A percentile compares a stretch with the other conserved stretches of the same genome.
Evolutionary conservation across 2,888 invertebrate species (phyloP).

Genomic region (Ecliptopera silaceata): DNA sequence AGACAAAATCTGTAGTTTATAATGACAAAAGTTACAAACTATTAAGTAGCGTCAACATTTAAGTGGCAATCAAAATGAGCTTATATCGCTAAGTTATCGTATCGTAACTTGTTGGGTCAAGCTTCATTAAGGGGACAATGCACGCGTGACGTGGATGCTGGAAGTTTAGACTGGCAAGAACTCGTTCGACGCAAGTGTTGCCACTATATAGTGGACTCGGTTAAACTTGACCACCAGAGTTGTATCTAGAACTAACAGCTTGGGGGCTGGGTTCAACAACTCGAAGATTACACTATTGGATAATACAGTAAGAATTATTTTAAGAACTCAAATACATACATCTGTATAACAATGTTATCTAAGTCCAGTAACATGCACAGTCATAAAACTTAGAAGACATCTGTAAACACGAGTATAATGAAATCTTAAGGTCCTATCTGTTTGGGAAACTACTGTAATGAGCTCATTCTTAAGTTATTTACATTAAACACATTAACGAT

Average conservation of each 20-base stretch:
- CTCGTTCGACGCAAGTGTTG: constrained; percentile 77
- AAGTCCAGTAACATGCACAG: too few species aligned
- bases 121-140: constrained; percentile 79
- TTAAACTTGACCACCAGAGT: constrained; percentile 41
- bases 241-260: constrained; percentile 16
- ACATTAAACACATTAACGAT: too few species aligned
- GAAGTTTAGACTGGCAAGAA: constrained; percentile 52
- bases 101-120: constrained; percentile 60
- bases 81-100: constrained; percentile 75
- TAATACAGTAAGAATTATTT: too few species aligned
- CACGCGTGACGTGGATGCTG: constrained; percentile 67
- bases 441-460: too few species aligned
- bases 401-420: too few species aligned
- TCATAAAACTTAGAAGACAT: too few species aligned
- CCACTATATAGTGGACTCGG: constrained; percentile 58
- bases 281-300: background rate
- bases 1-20: constrained; percentile 59
- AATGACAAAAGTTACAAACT: constrained; percentile 68
- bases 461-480: too few species aligned
- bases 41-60: constrained; percentile 65
- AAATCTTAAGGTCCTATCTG: too few species aligned
- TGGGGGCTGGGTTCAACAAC: background rate
- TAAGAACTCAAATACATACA: too few species aligned
- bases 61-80: constrained; percentile 76
- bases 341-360: too few species aligned